These are phyloP conservation scores for Sebastes iracundus DNA, from an alignment of 2,797 vertebrate genomes.

Conservation along the genomic window DNA sequence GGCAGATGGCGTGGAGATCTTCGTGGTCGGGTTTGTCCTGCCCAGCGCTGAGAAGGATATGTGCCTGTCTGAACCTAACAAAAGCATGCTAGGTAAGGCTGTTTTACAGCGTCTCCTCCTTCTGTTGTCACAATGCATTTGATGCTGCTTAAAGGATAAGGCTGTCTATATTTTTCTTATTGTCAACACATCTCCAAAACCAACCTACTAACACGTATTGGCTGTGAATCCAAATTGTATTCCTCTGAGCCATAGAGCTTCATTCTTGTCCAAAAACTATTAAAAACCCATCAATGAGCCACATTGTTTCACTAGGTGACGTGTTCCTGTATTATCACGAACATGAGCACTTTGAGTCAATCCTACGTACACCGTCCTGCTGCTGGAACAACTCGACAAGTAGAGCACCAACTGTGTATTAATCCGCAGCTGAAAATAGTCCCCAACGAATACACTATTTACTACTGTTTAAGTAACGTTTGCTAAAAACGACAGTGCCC, in stretches of 20 bases:
- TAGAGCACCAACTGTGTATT: background rate
- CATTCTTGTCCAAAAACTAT: conserved; percentile 16
- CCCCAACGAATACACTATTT: too few relatives aligned
- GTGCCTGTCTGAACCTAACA: conserved; percentile 97
- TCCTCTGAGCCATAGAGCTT: background rate
- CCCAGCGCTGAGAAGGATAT: conserved; percentile 97
- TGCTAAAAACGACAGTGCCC: background rate
- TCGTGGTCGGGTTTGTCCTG: conserved; percentile 97
- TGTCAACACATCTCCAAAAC: background rate
- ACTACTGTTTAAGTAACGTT: too few relatives aligned
- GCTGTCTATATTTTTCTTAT: background rate
- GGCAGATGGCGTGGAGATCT: conserved; percentile 95
- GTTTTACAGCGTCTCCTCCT: background rate
- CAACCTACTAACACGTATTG: background rate
- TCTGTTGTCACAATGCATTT: background rate
- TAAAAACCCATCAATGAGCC: conserved; percentile 19
- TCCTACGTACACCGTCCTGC: background rate
- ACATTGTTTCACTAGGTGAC: conserved; percentile 1
- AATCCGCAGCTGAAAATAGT: background rate
- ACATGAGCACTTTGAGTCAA: background rate
- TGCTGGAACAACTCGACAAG: background rate
- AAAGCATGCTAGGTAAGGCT: conserved; percentile 95
- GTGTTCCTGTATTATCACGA: background rate
- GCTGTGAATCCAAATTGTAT: background rate
- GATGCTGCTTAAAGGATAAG: background rate